A percentile compares a stretch with the other conserved stretches of the same genome.
Evolutionary conservation across 1,140 invertebrate genomes (phyloP).

Genomic region (Anastrepha ludens): DNA sequence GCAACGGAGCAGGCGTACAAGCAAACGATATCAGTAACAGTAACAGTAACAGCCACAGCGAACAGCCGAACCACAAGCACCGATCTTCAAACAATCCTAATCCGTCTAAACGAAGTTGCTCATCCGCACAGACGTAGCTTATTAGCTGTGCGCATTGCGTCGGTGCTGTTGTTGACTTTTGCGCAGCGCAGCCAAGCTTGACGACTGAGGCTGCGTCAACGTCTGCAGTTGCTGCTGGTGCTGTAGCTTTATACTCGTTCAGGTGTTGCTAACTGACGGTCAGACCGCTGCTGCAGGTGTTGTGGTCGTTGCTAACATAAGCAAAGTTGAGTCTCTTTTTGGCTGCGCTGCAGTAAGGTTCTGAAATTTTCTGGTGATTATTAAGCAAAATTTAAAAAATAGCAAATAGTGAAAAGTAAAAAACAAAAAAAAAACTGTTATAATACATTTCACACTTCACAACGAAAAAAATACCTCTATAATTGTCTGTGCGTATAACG

Average conservation of each 20-base stretch:
- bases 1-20: neutral
- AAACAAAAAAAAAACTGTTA: neutral
- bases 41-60: neutral
- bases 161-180: neutral
- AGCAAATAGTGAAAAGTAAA: neutral
- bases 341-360: slow-evolving; percentile 49
- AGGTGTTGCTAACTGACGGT: neutral
- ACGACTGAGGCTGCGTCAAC: neutral
- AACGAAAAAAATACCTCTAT: neutral
- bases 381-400: neutral
- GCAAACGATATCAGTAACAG: neutral
- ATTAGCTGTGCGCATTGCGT: neutral
- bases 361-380: slow-evolving; percentile 19
- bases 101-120: slow-evolving; percentile 12
- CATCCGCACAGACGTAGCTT: slow-evolving; percentile 11
- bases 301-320: slow-evolving; percentile 30
- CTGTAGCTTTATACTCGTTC: neutral
- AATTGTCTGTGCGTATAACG: neutral
- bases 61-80: neutral
- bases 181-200: neutral
- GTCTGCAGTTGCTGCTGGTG: neutral
- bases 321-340: slow-evolving; percentile 44
- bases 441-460: neutral
- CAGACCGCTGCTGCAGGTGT: slow-evolving; percentile 29
- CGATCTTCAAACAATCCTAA: slow-evolving; percentile 38